Evolutionary conservation across 2,797 vertebrate species (phyloP), one percentile per base, ranked within the genome.

Genomic region (Acridotheres tristis): DNA sequence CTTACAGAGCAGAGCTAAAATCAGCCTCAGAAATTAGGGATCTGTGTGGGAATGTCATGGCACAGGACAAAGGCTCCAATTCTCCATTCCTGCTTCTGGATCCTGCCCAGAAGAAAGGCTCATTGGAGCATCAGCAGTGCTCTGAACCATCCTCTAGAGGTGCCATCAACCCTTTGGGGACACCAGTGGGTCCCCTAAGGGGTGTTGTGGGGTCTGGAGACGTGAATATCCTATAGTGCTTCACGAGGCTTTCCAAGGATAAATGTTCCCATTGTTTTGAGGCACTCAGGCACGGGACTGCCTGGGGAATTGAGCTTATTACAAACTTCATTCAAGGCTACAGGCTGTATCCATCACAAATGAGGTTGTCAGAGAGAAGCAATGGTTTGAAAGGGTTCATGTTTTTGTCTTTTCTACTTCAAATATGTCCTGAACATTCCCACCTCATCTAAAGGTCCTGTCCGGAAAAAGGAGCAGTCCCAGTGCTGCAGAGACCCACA

Each of bases 61-160:
- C 43, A 5, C 15, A 27, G 61, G 54, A 42, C 0, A 3, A 13
- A 50, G n/a, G 57, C 78, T 92, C 34, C 0, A 0, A 36, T 17
- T 23, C 66, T 45, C 29, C 22, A 0, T 85, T 72, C 25, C 62
- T 59, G 36, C 67, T 53, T 17, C 69, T 51, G 53, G 11, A 20
- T 42, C 43, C 43, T 85, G 25, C 38, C 58, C 0, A 0, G 43
- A 85, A 88, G 63, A 69, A 51, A 36, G 0, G 2, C 32, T 47
- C 51, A 19, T 3, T 2, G 2, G 7, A 29, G 53, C 67, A 45
- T 50, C 4, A 3, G 66, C 42, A 80, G 43, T 30, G 73, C 84
- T 90, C 48, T 34, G 25, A 81, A 26, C 19, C 30, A 3, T 17
- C 43, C 27, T 42, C 66, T 34, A 0, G 25, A 66, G 65, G 66